Conservation (phyloP, 2,113 vertebrate species). For the Oncorhynchus nerka region DNA sequence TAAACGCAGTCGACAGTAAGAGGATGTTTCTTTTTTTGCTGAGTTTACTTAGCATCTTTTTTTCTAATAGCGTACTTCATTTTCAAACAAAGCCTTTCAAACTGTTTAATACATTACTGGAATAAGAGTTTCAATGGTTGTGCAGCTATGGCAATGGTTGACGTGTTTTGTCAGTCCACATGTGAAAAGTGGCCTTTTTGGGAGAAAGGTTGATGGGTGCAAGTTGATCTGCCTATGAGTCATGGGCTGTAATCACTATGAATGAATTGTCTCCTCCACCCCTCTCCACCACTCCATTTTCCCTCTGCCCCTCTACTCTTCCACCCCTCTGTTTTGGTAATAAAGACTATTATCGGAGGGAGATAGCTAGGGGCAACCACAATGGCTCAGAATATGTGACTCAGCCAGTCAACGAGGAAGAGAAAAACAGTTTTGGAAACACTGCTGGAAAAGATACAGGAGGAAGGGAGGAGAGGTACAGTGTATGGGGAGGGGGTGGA, state of each 20-base stretch:
- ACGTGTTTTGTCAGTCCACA: not conserved
- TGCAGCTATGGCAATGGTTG: not conserved
- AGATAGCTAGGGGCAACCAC: not conserved
- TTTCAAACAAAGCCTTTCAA: too few species aligned
- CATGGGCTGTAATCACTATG: conserved; percentile 16
- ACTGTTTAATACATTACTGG: too few species aligned
- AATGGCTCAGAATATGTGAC: not conserved
- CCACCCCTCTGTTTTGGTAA: conserved; percentile 15
- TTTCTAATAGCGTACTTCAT: too few species aligned
- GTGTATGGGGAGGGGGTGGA: not conserved
- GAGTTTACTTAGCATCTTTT: too few species aligned
- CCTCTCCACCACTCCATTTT: too few species aligned
- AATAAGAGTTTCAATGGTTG: too few species aligned
- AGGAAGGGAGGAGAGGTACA: not conserved
- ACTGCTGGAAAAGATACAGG: not conserved
- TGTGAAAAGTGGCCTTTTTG: not conserved
- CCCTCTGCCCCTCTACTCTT: too few species aligned
- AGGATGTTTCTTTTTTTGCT: too few species aligned
- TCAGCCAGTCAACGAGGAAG: not conserved
- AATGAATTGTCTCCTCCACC: not conserved
- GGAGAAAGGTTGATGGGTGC: conserved; percentile 1
- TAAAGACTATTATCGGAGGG: conserved; percentile 23
- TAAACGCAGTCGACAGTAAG: too few species aligned
- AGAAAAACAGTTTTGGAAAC: not conserved
- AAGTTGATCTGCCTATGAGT: conserved; percentile 29